Conservation (phyloP, 2,888 invertebrate genomes). For the Drosophila pegasa region DNA sequence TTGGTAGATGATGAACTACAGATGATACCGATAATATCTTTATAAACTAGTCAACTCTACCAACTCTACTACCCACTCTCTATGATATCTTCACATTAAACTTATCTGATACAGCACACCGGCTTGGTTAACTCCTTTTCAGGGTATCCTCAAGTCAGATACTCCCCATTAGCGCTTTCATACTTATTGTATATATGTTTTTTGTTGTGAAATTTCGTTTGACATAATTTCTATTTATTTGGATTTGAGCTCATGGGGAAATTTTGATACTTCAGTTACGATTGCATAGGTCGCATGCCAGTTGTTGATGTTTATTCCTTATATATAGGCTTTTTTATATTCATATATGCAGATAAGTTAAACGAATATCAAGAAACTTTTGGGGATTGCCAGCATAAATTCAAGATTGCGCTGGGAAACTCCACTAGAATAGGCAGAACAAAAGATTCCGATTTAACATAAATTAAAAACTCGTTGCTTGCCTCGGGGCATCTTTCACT, state of each 20-base stretch:
- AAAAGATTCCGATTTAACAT: neutral
- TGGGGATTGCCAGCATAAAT: constrained; percentile 8
- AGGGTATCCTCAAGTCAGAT: neutral
- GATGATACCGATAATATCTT: too few relatives aligned
- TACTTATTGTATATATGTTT: neutral
- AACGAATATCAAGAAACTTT: neutral
- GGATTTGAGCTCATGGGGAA: constrained; percentile 60
- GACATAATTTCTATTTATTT: constrained; percentile 79
- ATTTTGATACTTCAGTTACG: constrained; percentile 32
- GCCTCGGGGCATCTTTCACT: neutral
- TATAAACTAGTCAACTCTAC: neutral
- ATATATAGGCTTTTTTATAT: neutral
- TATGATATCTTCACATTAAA: neutral
- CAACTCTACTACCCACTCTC: neutral
- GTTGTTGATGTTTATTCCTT: neutral
- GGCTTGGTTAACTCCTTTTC: neutral
- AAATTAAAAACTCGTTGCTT: neutral
- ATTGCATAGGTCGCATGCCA: constrained; percentile 34
- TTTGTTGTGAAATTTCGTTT: constrained; percentile 65
- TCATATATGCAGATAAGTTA: neutral
- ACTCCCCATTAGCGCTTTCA: too few relatives aligned
- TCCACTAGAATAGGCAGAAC: neutral
- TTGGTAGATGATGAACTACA: too few relatives aligned
- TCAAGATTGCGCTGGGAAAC: neutral
- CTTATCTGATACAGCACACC: neutral